Conservation (phyloP, 2,888 invertebrate species). For the Liodrosophila aerea region DNA sequence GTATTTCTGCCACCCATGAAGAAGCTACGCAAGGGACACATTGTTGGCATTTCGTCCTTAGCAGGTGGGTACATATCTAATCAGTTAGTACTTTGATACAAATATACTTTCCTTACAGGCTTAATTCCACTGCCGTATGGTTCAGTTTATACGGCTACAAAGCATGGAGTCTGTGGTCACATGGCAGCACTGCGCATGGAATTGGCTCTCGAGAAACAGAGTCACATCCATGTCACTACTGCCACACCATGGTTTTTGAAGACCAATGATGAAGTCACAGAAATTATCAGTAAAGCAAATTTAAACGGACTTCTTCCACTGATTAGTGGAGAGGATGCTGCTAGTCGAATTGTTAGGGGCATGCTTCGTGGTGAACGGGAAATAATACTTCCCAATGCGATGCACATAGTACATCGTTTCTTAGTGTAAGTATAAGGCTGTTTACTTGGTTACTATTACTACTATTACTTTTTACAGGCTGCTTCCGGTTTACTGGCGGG, state of each 20-base stretch:
- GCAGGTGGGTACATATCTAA: conserved; percentile 52
- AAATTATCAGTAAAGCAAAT: background rate
- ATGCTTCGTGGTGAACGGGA: conserved; percentile 64
- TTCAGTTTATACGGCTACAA: conserved; percentile 78
- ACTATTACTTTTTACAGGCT: too few relatives aligned
- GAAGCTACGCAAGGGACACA: conserved; percentile 74
- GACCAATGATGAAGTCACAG: conserved; percentile 57
- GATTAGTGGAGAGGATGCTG: conserved; percentile 52
- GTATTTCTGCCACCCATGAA: conserved; percentile 81
- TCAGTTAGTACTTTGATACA: background rate
- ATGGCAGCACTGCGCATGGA: conserved; percentile 77
- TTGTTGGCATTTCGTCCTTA: conserved; percentile 80
- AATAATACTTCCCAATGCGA: conserved; percentile 53
- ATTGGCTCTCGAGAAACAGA: conserved; percentile 54
- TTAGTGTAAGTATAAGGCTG: background rate
- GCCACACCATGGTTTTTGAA: conserved; percentile 80
- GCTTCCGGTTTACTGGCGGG: too few relatives aligned
- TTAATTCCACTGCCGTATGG: conserved; percentile 38
- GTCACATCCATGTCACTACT: conserved; percentile 62
- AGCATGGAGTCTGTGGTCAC: conserved; percentile 79
- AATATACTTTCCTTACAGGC: conserved; percentile 30
- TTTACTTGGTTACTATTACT: too few relatives aligned
- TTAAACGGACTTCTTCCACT: conserved; percentile 34
- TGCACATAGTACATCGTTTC: too few relatives aligned
- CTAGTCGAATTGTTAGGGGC: conserved; percentile 54